Conservation (phyloP, 2,113 vertebrate species). For the Mus musculus region GRCm39 chr6:88059501-88060000, state of each 20-base stretch:
- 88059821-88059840: not conserved
- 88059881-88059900: not conserved
- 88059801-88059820: not conserved
- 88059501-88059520: not conserved
- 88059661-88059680: not conserved
- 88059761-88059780: not conserved
- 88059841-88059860: not conserved
- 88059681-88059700: not conserved
- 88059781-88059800: not conserved
- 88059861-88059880: not conserved
- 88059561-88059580: not conserved
- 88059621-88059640: not conserved
- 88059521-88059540: not conserved
- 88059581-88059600: not conserved
- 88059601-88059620: not conserved
- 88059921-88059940: not conserved
- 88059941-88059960: too few relatives aligned
- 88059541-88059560: not conserved
- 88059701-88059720: not conserved
- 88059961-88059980: not conserved
- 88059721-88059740: not conserved
- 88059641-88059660: not conserved
- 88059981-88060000: not conserved
- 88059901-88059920: not conserved
- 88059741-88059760: not conserved